Conservation (phyloP, 1,140 invertebrate genomes). For the Drosophila pachea region DNA sequence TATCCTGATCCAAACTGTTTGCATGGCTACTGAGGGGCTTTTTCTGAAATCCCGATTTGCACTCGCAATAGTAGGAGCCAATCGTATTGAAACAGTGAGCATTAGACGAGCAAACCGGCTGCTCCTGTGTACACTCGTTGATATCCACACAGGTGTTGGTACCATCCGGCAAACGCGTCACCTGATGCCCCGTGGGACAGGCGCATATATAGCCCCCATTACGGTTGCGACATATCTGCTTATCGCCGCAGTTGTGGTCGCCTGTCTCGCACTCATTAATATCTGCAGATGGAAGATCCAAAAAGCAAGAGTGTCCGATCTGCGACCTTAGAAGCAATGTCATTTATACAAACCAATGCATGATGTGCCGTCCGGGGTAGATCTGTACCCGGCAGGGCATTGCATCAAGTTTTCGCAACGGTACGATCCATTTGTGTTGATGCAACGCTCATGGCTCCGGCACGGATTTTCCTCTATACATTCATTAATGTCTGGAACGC, state of each 20-base stretch:
- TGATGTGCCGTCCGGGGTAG: conserved; percentile 77
- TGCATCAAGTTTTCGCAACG: conserved; percentile 80
- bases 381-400: conserved; percentile 80
- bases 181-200: conserved; percentile 85
- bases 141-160: conserved; percentile 90
- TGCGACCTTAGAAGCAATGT: too few relatives aligned
- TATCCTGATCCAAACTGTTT: conserved; percentile 16
- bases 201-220: conserved; percentile 87
- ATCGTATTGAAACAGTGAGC: conserved; percentile 87
- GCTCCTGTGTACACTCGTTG: conserved; percentile 86
- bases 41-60: conserved; percentile 86
- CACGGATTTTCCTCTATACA: conserved; percentile 78
- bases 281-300: conserved; percentile 75
- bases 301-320: too few relatives aligned
- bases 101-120: conserved; percentile 81
- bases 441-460: conserved; percentile 79
- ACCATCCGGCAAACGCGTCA: conserved; percentile 80
- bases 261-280: conserved; percentile 86
- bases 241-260: conserved; percentile 83
- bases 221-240: conserved; percentile 88
- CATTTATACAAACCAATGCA: conserved; percentile 76
- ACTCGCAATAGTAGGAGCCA: conserved; percentile 90
- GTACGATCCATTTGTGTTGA: conserved; percentile 81
- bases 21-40: conserved; percentile 27
- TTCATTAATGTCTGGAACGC: conserved; percentile 79